Conservation (phyloP, 2,888 invertebrate species). For the Syrista parreyssii region DNA sequence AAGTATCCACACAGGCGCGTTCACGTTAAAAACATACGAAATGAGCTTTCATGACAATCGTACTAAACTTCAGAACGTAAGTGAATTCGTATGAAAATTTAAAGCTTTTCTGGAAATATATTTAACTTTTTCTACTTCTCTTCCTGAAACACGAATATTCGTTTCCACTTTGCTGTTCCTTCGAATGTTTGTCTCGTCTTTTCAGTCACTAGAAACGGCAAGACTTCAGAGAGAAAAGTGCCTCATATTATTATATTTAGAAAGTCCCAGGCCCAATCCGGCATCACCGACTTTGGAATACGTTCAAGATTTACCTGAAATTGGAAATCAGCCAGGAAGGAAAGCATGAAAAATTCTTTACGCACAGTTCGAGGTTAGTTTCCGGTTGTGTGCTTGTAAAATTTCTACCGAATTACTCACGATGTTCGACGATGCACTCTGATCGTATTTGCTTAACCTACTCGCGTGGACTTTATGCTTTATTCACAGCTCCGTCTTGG, state of each 20-base stretch:
- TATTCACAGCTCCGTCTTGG: neutral
- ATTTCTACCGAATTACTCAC: too few relatives aligned
- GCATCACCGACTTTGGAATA: neutral
- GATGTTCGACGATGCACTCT: neutral
- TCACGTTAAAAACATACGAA: neutral
- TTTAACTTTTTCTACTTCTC: neutral
- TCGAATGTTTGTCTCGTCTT: neutral
- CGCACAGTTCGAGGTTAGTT: too few relatives aligned
- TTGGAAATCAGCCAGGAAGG: neutral
- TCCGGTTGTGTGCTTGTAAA: too few relatives aligned
- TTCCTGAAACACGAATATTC: neutral
- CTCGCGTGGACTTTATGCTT: neutral
- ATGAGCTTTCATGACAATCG: too few relatives aligned
- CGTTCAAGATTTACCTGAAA: neutral
- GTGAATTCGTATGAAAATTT: neutral
- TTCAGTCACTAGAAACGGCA: too few relatives aligned
- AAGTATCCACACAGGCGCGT: neutral
- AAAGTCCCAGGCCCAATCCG: too few relatives aligned
- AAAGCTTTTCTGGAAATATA: neutral
- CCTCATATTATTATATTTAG: too few relatives aligned
- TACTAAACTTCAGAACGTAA: too few relatives aligned
- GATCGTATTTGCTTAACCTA: neutral
- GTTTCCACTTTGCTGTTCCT: neutral
- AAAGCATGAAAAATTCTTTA: neutral
- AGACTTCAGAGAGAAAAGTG: too few relatives aligned